Evolutionary conservation across 2,888 invertebrate genomes (phyloP).

Genomic region (Microctonus brassicae): DNA sequence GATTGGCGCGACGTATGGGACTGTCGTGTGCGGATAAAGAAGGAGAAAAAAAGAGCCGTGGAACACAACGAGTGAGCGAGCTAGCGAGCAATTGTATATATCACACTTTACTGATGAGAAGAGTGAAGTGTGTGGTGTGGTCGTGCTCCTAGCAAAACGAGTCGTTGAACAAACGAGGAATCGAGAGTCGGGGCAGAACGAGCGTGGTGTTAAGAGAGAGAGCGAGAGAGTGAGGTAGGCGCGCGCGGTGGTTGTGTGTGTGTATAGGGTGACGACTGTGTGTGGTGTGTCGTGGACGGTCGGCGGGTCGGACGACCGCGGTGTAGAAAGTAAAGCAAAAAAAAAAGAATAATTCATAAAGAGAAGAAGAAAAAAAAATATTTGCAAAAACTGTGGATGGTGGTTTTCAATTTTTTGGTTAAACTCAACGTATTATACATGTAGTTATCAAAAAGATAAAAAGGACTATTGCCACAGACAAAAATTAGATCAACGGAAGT

Average conservation of each 20-base stretch:
- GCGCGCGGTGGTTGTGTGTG: constrained; percentile 4
- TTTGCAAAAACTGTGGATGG: background rate
- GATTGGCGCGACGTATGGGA: constrained; percentile 20
- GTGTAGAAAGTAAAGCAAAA: constrained; percentile 41
- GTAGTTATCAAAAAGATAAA: no score
- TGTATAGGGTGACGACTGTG: constrained; percentile 59
- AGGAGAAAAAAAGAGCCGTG: no score
- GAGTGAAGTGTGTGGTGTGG: background rate
- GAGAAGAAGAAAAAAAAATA: constrained; percentile 14
- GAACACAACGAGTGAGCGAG: background rate
- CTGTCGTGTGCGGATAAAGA: constrained; percentile 10
- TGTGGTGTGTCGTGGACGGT: constrained; percentile 57
- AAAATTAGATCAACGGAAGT: background rate
- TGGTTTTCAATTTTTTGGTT: background rate
- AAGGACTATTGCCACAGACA: background rate
- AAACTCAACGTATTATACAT: background rate
- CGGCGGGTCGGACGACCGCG: constrained; percentile 53
- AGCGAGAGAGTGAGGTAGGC: constrained; percentile 29
- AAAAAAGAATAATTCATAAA: no score
- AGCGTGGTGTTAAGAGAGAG: constrained; percentile 29
- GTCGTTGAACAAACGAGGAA: constrained; percentile 20
- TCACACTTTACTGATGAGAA: no score
- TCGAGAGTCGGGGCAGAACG: constrained; percentile 33
- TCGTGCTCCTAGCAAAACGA: background rate
- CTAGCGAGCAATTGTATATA: background rate